phyloP scores from a whole-genome alignment of 2,888 invertebrate species.

The Drosophila testacea region DNA sequence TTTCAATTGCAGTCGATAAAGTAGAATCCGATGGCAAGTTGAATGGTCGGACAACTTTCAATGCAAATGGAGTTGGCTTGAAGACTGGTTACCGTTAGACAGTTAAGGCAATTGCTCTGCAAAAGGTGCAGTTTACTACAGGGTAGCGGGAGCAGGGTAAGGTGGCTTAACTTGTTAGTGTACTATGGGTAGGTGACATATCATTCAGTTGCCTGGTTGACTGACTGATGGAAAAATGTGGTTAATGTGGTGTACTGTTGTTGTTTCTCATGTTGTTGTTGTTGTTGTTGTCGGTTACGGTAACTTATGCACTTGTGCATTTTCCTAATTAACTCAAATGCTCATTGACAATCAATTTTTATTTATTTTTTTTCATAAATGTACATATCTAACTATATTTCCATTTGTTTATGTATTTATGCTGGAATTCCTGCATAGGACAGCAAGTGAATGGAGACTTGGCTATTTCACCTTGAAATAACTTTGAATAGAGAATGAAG shows the following conservation, averaged over 20 bases:
- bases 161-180: neutral
- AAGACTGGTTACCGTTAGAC: conserved; percentile 52
- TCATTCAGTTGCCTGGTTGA: conserved; percentile 31
- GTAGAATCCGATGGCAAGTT: conserved; percentile 22
- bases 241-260: conserved; percentile 35
- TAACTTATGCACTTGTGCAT: conserved; percentile 70
- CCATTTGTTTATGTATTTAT: conserved; percentile 33
- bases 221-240: conserved; percentile 60
- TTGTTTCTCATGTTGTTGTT: too few relatives aligned
- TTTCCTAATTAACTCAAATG: conserved; percentile 68
- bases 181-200: conserved; percentile 10
- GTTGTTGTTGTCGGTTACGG: conserved; percentile 26
- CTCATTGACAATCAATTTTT: conserved; percentile 29
- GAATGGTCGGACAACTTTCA: conserved; percentile 63
- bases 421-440: conserved; percentile 35
- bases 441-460: conserved; percentile 44
- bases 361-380: neutral
- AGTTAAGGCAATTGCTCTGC: conserved; percentile 13
- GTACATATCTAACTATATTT: conserved; percentile 1
- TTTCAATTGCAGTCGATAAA: conserved; percentile 44
- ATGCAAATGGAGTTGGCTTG: conserved; percentile 65
- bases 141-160: neutral
- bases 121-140: neutral
- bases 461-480: conserved; percentile 36
- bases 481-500: neutral